Base-by-base conservation (phyloP, 2,797 vertebrate species). In the Sebastolobus altivelis region DNA sequence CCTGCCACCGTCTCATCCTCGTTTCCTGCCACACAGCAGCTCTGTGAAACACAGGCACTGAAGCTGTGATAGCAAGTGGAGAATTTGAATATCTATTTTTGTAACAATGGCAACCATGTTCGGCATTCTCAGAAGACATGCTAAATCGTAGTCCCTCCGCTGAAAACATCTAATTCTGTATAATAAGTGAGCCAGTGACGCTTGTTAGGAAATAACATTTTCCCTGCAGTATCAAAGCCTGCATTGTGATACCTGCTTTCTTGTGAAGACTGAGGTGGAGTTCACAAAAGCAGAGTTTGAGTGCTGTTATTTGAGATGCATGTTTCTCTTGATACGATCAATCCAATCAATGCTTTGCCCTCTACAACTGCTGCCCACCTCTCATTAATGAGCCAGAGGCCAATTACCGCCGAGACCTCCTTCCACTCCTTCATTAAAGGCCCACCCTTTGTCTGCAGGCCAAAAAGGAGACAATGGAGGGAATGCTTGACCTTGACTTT, bases 11-110 rank as follows among this genome's bases (percentile, higher is more conserved):
- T 85, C 69, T 72, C 83, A 65, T 83, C 79, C 71, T 70, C 73
- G 71, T 80, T 83, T 82, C 81, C 85, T 89, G 88, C 85, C 58
- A 72, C 77, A 83, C 84, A 83, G 78, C 87, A 89, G 87, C 84
- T 83, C 81, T 84, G 82, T 80, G 82, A 89, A 88, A 55, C 87
- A 89, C 75, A 77, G 69, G 40, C 82, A 65, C 75, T 16, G 75
- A 87, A 72, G 70, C 82, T 72, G 81, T 12, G 71, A 88, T 79
- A 76, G 81, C 62, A 35, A 81, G 77, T 13, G 80, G 35, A 80
- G 83, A 74, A 92, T 92, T 75, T 89, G 76, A 91, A 90, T 84
- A 83, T 87, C 79, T 90, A 89, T 91, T 93, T 89, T 68, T 82
- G 83, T 76, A 75, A 87, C 86, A 86, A 84, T 85, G 85, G 78